Conservation (phyloP, 2,113 vertebrate species). For the Stigmatopora argus region DNA sequence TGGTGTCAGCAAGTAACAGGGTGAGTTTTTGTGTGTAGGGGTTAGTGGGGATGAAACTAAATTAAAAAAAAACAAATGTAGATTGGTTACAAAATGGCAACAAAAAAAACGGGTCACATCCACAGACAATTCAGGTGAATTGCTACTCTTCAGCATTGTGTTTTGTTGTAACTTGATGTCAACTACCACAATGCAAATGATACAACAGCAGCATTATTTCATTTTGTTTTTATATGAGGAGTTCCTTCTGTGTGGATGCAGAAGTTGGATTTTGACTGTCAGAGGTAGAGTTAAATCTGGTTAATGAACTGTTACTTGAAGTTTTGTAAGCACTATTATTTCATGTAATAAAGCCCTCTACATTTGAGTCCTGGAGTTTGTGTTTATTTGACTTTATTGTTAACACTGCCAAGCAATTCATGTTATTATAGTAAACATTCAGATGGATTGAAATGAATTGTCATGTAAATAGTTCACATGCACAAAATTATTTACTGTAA, state of each 20-base stretch:
- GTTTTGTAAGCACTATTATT: slow-evolving; percentile 64
- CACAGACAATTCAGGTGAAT: slow-evolving; percentile 6
- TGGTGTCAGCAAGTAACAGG: slow-evolving; percentile 30
- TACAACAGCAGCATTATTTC: slow-evolving; percentile 14
- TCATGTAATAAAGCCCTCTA: slow-evolving; percentile 67
- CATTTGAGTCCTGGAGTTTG: slow-evolving; percentile 52
- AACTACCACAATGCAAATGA: background rate
- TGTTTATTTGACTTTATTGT: slow-evolving; percentile 2
- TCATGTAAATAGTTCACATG: slow-evolving; percentile 32
- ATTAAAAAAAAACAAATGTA: slow-evolving; percentile 50
- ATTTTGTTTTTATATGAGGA: background rate
- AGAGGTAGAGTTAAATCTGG: slow-evolving; percentile 31
- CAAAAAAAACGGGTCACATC: slow-evolving; percentile 16
- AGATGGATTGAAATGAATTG: slow-evolving; percentile 9
- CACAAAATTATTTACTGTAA: slow-evolving; percentile 7
- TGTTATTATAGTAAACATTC: background rate
- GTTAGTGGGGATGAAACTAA: slow-evolving; percentile 31
- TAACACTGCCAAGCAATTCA: background rate
- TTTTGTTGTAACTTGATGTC: slow-evolving; percentile 14
- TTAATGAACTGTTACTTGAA: slow-evolving; percentile 59
- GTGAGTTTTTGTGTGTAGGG: slow-evolving; percentile 55
- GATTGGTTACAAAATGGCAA: slow-evolving; percentile 23
- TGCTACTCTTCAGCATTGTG: slow-evolving; percentile 25
- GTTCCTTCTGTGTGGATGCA: slow-evolving; percentile 18
- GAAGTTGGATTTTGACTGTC: slow-evolving; percentile 20